phyloP scores from a whole-genome alignment of 2,888 invertebrate species.

The Ophion ventricosus region DNA sequence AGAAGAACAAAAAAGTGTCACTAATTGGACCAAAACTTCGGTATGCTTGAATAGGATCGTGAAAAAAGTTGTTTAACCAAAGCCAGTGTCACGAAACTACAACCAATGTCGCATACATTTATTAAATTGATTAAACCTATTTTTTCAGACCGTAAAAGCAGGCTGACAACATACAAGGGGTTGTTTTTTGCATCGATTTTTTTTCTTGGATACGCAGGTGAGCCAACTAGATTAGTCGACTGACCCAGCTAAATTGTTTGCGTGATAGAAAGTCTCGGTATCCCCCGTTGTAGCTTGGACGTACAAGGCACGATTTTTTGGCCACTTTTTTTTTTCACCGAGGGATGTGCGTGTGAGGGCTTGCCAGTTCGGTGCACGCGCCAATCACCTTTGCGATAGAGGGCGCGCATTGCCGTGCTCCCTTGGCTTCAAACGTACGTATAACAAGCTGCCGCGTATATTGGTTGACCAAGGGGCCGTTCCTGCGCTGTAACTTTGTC shows the following conservation, averaged over 20 bases:
- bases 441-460: constrained; percentile 16
- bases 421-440: constrained; percentile 17
- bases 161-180: not conserved
- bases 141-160: not conserved
- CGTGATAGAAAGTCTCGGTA: constrained; percentile 30
- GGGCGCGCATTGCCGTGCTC: constrained; percentile 36
- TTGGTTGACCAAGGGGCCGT: constrained; percentile 27
- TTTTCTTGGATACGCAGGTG: not conserved
- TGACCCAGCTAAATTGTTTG: constrained; percentile 26
- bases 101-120: not conserved
- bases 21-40: not conserved
- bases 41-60: not conserved
- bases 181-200: constrained; percentile 43
- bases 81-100: not conserved
- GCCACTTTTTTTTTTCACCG: constrained; percentile 12
- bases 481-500: constrained; percentile 54
- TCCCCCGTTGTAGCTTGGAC: constrained; percentile 25
- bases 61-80: not conserved
- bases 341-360: constrained; percentile 47
- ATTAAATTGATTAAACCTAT: not conserved
- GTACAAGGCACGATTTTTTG: constrained; percentile 38
- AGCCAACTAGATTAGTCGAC: constrained; percentile 37
- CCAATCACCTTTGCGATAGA: constrained; percentile 28
- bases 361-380: constrained; percentile 32
- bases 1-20: not conserved